Evolutionary conservation across 2,888 invertebrate species (phyloP).

Genomic region (Lysandra bellargus): DNA sequence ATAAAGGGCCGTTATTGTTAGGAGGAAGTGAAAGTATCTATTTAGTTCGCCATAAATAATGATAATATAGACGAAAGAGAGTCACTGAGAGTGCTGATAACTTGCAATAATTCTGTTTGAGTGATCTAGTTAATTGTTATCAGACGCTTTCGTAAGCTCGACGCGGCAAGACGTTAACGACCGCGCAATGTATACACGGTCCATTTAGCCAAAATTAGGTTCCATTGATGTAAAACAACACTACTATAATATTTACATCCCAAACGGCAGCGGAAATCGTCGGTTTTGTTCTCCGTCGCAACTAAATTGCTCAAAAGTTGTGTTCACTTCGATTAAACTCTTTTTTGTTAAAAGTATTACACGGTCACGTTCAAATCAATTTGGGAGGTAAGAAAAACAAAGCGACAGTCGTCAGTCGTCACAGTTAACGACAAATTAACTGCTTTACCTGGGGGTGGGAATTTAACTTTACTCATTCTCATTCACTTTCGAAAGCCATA

Average conservation of each 20-base stretch:
- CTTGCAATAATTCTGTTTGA: slow-evolving; percentile 36
- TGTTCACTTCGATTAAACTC: neutral
- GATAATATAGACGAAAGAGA: slow-evolving; percentile 35
- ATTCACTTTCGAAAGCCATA: neutral
- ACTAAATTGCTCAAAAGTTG: neutral
- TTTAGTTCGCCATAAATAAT: slow-evolving; percentile 42
- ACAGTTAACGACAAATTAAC: slow-evolving; percentile 2
- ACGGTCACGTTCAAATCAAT: slow-evolving; percentile 8
- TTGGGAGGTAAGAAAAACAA: slow-evolving; percentile 1
- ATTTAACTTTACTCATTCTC: neutral
- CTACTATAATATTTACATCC: neutral
- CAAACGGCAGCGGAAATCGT: slow-evolving; percentile 2
- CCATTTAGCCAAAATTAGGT: slow-evolving; percentile 23
- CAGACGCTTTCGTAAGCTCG: slow-evolving; percentile 53
- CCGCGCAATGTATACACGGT: slow-evolving; percentile 35
- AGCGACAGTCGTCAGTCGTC: neutral
- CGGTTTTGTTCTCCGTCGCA: neutral
- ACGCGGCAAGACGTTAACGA: slow-evolving; percentile 43
- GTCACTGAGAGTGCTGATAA: slow-evolving; percentile 6
- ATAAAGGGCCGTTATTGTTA: slow-evolving; percentile 13
- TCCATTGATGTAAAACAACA: neutral
- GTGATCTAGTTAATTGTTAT: slow-evolving; percentile 58
- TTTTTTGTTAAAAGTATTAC: neutral
- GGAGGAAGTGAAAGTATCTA: slow-evolving; percentile 10
- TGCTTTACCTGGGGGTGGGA: neutral